Evolutionary conservation across 2,888 invertebrate species (phyloP), one percentile per base, ranked within the genome.

Genomic region (Spisula subtruncata): DNA sequence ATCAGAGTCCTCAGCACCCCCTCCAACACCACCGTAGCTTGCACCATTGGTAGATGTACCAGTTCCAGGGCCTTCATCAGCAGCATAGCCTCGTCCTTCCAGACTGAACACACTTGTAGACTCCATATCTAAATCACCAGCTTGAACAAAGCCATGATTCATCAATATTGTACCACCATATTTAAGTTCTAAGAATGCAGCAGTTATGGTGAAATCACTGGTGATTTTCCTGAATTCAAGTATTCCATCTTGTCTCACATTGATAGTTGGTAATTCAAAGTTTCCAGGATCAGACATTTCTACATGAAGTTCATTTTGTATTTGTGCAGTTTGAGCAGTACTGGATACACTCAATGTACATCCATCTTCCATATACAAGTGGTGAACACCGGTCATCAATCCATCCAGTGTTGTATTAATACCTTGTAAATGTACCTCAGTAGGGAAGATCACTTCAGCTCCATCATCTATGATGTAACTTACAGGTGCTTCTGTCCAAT

Each of bases 401-500:
- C 95, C 95, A 79, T 91, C 89, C 10, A 95, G 82, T 54, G 92
- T 93, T n/a, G 94, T 93, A 83, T 95, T 94, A 18, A 94, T 92
- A 6, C 95, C 95, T 48, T 95, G 95, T 71, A 95, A 83, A 84
- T 94, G 94, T 4, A 94, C 94, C 79, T 95, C 95, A 8, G 95
- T 94, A 32, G 95, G 95, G 75, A 95, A 92, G 20, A 95, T 85
- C 6, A 95, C 66, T 82, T 95, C 94, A 35, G 93, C 93, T 16
- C 90, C 93, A 75, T 93, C 41, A 83, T 95, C 95, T 75, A 95
- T 94, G 48, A 94, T 93, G 90, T 93, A 95, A 85, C 95, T 94
- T 18, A 95, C 94, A 0, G 95, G 95, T 1, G 95, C 95, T 87
- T 95, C 95, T 12, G 95, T 95, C 0, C 93, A 86, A 86, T 95